Conservation (phyloP, 2,888 invertebrate genomes). For the Polyommatus icarus region DNA sequence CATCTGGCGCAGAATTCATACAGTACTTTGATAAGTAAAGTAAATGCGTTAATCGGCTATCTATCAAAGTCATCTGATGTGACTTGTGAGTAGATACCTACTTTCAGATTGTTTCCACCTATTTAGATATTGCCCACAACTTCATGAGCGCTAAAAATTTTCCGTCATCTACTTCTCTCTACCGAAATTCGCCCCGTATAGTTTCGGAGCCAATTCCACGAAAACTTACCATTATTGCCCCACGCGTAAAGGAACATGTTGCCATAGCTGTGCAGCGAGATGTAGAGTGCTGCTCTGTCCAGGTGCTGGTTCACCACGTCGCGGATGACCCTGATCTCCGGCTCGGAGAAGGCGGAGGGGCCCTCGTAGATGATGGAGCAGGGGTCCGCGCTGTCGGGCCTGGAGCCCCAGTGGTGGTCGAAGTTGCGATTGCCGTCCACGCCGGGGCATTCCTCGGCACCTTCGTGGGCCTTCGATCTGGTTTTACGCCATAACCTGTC, state of each 20-base stretch:
- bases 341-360: slow-evolving; percentile 83
- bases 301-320: slow-evolving; percentile 76
- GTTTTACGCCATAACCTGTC: slow-evolving; percentile 87
- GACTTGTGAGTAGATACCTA: too few species aligned
- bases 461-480: slow-evolving; percentile 71
- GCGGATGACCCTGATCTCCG: slow-evolving; percentile 82
- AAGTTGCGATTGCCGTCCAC: slow-evolving; percentile 90
- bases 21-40: too few species aligned
- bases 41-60: too few species aligned
- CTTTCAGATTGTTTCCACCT: too few species aligned
- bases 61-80: too few species aligned
- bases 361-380: slow-evolving; percentile 85
- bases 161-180: too few species aligned
- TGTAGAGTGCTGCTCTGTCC: slow-evolving; percentile 80
- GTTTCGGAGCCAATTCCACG: too few species aligned
- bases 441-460: slow-evolving; percentile 81
- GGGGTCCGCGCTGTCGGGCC: slow-evolving; percentile 66
- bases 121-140: too few species aligned
- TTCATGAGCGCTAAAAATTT: too few species aligned
- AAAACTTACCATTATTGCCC: slow-evolving; percentile 80
- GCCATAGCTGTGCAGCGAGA: slow-evolving; percentile 88
- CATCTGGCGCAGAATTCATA: too few species aligned
- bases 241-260: slow-evolving; percentile 85
- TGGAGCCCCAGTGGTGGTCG: slow-evolving; percentile 84
- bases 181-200: too few species aligned